A percentile compares a stretch with the other conserved stretches of the same genome.
Evolutionary conservation across 2,113 vertebrate genomes (phyloP).

Genomic region (Carassius auratus): DNA sequence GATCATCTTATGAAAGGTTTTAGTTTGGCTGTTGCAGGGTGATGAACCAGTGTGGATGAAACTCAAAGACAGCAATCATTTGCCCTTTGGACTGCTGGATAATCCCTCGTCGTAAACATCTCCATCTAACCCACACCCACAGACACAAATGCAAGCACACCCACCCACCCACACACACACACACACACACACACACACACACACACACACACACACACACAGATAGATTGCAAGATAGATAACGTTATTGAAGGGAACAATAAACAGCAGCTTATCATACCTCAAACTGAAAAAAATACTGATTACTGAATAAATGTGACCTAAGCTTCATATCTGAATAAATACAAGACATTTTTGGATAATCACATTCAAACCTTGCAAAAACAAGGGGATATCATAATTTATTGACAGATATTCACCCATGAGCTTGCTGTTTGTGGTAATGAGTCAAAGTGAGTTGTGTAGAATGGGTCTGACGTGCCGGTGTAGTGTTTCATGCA

Average conservation of each 20-base stretch:
- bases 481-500: conserved; percentile 53
- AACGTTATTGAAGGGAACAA: conserved; percentile 18
- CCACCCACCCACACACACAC: conserved; percentile 39
- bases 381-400: not conserved
- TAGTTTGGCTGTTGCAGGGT: not conserved
- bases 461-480: conserved; percentile 38
- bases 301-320: conserved; percentile 25
- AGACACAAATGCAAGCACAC: no score
- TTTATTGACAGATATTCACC: not conserved
- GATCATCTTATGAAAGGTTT: not conserved
- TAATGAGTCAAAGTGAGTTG: conserved; percentile 17
- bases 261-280: conserved; percentile 41
- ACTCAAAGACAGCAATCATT: conserved; percentile 47
- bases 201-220: conserved; percentile 36
- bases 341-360: not conserved
- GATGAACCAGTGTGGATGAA: conserved; percentile 46
- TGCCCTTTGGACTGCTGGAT: conserved; percentile 77
- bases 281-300: conserved; percentile 10
- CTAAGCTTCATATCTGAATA: conserved; percentile 2
- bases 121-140: conserved; percentile 49
- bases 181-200: conserved; percentile 38
- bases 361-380: not conserved
- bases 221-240: conserved; percentile 26
- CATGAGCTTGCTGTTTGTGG: conserved; percentile 6
- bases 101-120: conserved; percentile 77